Percentiles rank a stretch among this genome's conserved stretches.
Evolutionary conservation across 2,888 invertebrate species (phyloP).

Genomic region (Crocallis elinguaria): DNA sequence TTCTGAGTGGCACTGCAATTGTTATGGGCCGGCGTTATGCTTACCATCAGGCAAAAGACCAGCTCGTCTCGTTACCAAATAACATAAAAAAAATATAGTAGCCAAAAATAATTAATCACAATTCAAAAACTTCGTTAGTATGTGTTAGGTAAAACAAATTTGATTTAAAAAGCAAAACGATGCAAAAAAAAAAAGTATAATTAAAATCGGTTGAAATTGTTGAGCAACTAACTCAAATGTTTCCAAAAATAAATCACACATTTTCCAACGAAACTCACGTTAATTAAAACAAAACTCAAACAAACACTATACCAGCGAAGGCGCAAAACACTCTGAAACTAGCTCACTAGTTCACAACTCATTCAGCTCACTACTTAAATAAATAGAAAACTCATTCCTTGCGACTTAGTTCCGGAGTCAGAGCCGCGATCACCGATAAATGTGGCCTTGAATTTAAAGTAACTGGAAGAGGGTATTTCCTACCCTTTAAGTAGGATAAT

Average conservation of each 20-base stretch:
- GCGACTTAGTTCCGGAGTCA: conserved; percentile 36
- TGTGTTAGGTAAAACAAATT: too few relatives aligned
- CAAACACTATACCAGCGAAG: conserved; percentile 12
- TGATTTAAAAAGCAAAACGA: too few relatives aligned
- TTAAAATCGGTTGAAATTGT: too few relatives aligned
- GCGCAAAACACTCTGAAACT: conserved; percentile 44
- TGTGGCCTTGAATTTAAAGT: conserved; percentile 39
- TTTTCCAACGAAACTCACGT: background rate
- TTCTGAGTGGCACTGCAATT: too few relatives aligned
- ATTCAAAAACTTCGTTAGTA: too few relatives aligned
- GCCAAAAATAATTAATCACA: too few relatives aligned
- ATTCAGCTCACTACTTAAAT: conserved; percentile 54
- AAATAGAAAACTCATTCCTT: conserved; percentile 61
- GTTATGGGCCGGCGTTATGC: too few relatives aligned
- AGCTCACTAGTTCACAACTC: conserved; percentile 47
- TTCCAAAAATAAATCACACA: background rate
- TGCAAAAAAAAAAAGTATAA: too few relatives aligned
- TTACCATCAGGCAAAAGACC: too few relatives aligned
- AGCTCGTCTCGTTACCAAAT: too few relatives aligned
- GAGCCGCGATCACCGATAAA: conserved; percentile 52
- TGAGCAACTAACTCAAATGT: too few relatives aligned
- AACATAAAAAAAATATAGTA: too few relatives aligned
- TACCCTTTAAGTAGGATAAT: conserved; percentile 21
- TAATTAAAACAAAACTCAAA: conserved; percentile 5
- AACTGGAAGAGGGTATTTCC: conserved; percentile 41